Evolutionary conservation across 2,797 vertebrate species (phyloP), one percentile per base, ranked within the genome.

Genomic region (Chlorospingus semifuscus): DNA sequence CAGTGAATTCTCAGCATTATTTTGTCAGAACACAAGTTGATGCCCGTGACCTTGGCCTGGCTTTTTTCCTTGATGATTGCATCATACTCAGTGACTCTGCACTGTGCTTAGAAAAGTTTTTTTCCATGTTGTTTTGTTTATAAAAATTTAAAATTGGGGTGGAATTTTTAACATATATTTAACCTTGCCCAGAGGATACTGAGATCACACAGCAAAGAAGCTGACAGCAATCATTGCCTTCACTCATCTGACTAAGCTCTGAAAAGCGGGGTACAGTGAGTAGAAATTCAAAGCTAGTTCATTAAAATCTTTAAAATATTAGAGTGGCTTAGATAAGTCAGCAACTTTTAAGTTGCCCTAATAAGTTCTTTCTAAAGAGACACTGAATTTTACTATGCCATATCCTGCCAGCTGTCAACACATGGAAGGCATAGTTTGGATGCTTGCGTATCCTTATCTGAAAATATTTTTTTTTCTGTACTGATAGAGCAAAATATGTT

Each of bases 381-480:
- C 17, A 8, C 22, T 86, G 61, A 29, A 39, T 88, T 90, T 95
- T 94, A 64, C 49, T 76, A 19, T 22, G 9, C 34, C 71, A 37
- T 69, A 27, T 82, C 65, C 64, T 87, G 55, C 21, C 23, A 21
- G 30, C 53, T 95, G 36, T 70, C 87, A 64, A 66, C 41, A 65
- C 53, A 64, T 64, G 32, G 26, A 69, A 90, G 26, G 61, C 65
- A 19, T 49, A 39, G 65, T 79, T 69, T 88, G 16, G n/a, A 82
- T 89, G 49, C 86, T 89, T 55, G 68, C 8, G 18, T 83, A 57
- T 24, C 39, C 75, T 90, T 57, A 77, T 79, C 29, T 78, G 52
- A 95, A 96, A 89, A 79, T 85, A 11, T 46, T 8, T 74, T 88
- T 88, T 59, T 83, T 95, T 86, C 68, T 87, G 21, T 80, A 49